These are phyloP conservation scores for Yponomeuta cagnagella DNA, from an alignment of 2,888 invertebrate genomes.

Conservation along the genomic window DNA sequence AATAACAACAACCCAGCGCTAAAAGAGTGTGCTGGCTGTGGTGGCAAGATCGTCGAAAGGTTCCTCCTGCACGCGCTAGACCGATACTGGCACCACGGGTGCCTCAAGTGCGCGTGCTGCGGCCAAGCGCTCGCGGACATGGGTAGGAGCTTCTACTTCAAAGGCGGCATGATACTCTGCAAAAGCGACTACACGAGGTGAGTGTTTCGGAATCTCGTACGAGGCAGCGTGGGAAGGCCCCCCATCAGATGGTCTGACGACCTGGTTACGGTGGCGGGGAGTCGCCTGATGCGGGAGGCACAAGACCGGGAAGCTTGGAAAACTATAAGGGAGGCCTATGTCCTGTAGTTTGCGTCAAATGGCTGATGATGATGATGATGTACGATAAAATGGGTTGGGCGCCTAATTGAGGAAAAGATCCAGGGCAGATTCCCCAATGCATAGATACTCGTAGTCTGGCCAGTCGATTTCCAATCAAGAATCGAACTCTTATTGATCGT, in stretches of 20 bases:
- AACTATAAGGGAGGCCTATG: too few relatives aligned
- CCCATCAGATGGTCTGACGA: too few relatives aligned
- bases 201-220: constrained; percentile 41
- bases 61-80: constrained; percentile 94
- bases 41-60: constrained; percentile 93
- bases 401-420: background rate
- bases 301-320: too few relatives aligned
- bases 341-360: too few relatives aligned
- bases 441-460: background rate
- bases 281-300: too few relatives aligned
- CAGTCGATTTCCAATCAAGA: constrained; percentile 5
- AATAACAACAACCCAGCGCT: constrained; percentile 78
- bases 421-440: background rate
- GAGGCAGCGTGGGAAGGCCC: too few relatives aligned
- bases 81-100: constrained; percentile 96
- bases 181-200: constrained; percentile 96
- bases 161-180: constrained; percentile 95
- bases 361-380: too few relatives aligned
- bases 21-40: constrained; percentile 93
- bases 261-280: too few relatives aligned
- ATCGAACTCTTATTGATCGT: constrained; percentile 14
- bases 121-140: constrained; percentile 92
- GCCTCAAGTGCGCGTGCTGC: constrained; percentile 95
- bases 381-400: background rate
- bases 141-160: constrained; percentile 93